These are phyloP conservation scores for Eudorcas thomsonii DNA, from an alignment of 2,113 vertebrate genomes.

Conservation along the genomic window DNA sequence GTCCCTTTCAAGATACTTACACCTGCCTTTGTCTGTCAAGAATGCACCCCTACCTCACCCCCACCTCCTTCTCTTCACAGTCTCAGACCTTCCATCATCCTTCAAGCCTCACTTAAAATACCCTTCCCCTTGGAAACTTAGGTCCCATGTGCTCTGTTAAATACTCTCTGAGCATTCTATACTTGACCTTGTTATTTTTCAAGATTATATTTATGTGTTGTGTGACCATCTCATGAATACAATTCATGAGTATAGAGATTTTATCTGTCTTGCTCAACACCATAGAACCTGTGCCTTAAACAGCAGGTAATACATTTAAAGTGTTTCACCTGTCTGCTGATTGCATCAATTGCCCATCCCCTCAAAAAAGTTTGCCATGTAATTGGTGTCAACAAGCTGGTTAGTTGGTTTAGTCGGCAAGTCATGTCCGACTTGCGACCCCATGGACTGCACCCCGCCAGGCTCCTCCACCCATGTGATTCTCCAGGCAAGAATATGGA, in stretches of 20 bases:
- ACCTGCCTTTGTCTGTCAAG: not conserved
- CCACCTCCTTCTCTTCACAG: not conserved
- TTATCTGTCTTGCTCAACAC: not conserved
- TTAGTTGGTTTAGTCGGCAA: not conserved
- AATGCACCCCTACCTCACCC: not conserved
- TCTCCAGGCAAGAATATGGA: not conserved
- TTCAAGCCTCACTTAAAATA: not conserved
- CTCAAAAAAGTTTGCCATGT: not conserved
- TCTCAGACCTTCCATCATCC: not conserved
- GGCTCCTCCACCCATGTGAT: not conserved
- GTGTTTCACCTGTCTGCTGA: not conserved
- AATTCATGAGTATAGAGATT: not conserved
- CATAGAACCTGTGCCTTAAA: not conserved
- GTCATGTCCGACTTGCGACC: rapidly evolving
- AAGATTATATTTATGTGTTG: not conserved
- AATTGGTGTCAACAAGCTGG: not conserved
- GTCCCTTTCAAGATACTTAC: not conserved
- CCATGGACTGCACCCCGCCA: not conserved
- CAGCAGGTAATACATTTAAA: not conserved
- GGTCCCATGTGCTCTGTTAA: not conserved
- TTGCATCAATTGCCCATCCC: not conserved
- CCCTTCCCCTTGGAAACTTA: not conserved
- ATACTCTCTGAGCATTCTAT: not conserved
- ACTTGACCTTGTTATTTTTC: not conserved
- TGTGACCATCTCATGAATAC: not conserved